Evolutionary conservation across 1,140 invertebrate genomes (phyloP).

Genomic region (Brachionus koreanus): DNA sequence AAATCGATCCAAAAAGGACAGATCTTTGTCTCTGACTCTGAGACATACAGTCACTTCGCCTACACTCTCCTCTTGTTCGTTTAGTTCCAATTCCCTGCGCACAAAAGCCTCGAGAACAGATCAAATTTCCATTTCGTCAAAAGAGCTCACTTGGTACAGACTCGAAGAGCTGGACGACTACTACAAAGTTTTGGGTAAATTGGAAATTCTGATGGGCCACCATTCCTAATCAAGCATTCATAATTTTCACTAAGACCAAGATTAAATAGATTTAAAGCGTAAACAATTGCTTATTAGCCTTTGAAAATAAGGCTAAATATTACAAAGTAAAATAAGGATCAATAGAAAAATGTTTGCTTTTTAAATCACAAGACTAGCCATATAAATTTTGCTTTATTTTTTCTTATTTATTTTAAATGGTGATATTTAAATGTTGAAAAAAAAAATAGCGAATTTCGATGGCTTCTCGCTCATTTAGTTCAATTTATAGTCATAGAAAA

Average conservation of each 20-base stretch:
- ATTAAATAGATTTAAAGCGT: not conserved
- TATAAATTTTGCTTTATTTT: not conserved
- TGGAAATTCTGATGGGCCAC: not conserved
- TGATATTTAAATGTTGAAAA: no score
- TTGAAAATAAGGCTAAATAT: not conserved
- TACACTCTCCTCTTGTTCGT: not conserved
- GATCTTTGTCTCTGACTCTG: not conserved
- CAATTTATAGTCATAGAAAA: not conserved
- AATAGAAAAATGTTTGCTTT: not conserved
- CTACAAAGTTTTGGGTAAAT: conserved; percentile 40
- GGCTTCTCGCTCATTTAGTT: not conserved
- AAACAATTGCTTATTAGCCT: not conserved
- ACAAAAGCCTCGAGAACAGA: not conserved
- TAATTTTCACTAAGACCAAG: not conserved
- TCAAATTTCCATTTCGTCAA: not conserved
- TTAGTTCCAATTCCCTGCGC: not conserved
- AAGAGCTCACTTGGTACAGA: conserved; percentile 43
- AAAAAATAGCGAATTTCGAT: not conserved
- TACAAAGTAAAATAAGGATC: not conserved
- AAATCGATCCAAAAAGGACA: not conserved
- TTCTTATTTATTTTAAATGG: not conserved
- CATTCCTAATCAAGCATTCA: not conserved
- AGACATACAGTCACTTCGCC: not conserved
- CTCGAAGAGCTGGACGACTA: conserved; percentile 27
- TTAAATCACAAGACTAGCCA: not conserved